A percentile compares a stretch with the other conserved stretches of the same genome.
phyloP scores from a whole-genome alignment of 2,888 invertebrate genomes.

The Coelinius sp. region DNA sequence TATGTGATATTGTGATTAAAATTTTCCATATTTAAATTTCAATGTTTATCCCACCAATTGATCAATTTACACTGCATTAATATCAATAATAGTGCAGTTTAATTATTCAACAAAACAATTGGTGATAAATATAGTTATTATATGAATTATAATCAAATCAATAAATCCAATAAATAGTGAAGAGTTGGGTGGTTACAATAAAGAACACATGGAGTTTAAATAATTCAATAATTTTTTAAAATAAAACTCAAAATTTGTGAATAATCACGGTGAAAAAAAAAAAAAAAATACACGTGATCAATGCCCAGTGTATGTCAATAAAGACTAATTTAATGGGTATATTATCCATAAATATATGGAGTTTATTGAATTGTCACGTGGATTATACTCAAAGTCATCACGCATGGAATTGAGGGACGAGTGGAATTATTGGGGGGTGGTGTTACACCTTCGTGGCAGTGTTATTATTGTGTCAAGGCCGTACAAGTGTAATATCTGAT shows the following conservation, averaged over 20 bases:
- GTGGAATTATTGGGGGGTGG: conserved; percentile 60
- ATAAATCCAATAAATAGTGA: not conserved
- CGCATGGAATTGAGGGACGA: conserved; percentile 58
- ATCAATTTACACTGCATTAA: not conserved
- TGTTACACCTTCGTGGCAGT: conserved; percentile 56
- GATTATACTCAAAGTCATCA: conserved; percentile 30
- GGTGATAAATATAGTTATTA: conserved; percentile 26
- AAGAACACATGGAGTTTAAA: conserved; percentile 14
- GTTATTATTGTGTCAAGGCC: conserved; percentile 46
- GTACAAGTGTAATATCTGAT: conserved; percentile 12
- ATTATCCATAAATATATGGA: not conserved
- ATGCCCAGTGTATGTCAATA: not conserved
- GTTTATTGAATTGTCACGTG: conserved; percentile 22
- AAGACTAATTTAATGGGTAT: not conserved
- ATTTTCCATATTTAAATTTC: not conserved
- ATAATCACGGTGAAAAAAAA: too few relatives aligned
- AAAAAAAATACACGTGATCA: not conserved
- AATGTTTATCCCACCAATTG: not conserved
- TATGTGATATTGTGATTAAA: not conserved
- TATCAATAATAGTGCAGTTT: not conserved
- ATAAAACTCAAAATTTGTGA: conserved; percentile 27
- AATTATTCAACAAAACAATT: not conserved
- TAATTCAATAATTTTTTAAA: too few relatives aligned
- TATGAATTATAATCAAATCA: not conserved
- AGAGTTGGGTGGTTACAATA: conserved; percentile 1